These are phyloP conservation scores for Lasiurus borealis DNA, from an alignment of 2,113 vertebrate genomes.

Conservation along the genomic window DNA sequence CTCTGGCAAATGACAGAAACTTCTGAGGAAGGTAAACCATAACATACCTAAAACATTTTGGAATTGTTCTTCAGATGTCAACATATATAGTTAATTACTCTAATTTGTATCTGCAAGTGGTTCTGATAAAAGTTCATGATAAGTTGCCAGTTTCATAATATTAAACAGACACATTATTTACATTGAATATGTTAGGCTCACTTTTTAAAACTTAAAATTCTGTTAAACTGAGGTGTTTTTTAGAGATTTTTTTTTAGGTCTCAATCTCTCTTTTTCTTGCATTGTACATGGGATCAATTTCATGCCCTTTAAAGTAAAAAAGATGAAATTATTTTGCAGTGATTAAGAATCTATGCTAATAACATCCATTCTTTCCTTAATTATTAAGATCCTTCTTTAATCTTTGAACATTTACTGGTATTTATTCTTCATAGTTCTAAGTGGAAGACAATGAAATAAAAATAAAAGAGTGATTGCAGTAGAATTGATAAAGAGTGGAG, in stretches of 20 bases:
- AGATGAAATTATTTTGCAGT: background rate
- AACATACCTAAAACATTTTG: background rate
- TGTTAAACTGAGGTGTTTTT: background rate
- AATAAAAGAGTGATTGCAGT: background rate
- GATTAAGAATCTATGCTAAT: conserved; percentile 9
- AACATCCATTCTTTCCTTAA: background rate
- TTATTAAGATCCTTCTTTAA: background rate
- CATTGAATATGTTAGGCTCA: background rate
- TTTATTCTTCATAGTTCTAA: background rate
- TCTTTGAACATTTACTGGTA: background rate
- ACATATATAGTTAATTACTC: background rate
- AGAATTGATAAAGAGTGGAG: background rate
- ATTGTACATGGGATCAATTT: background rate
- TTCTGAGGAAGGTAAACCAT: background rate
- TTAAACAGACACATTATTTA: conserved; percentile 19
- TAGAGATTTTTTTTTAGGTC: background rate
- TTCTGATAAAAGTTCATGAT: background rate
- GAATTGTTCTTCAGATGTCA: conserved; percentile 24
- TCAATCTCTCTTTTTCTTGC: background rate
- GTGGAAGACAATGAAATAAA: background rate
- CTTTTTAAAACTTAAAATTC: conserved; percentile 29
- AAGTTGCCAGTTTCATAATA: conserved; percentile 36
- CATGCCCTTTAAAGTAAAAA: conserved; percentile 4
- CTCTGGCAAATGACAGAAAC: background rate
- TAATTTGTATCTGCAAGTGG: background rate